Evolutionary conservation across 2,797 vertebrate species (phyloP).

Genomic region (Pseudomugil tenellus): DNA sequence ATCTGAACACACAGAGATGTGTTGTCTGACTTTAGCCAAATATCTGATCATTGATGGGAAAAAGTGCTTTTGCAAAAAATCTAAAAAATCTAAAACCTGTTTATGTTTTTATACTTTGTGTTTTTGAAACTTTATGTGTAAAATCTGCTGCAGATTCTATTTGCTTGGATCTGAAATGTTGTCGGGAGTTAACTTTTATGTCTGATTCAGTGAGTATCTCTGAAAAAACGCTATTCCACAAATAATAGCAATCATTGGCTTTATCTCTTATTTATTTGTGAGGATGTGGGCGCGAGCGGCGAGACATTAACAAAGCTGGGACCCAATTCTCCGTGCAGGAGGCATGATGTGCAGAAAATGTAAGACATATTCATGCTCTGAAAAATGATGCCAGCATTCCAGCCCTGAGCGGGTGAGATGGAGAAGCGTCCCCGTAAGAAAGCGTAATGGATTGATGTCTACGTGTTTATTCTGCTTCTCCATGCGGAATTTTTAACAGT

Average conservation of each 20-base stretch:
- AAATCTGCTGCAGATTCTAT: not conserved
- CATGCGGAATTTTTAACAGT: conserved; percentile 48
- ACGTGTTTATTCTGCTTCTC: conserved; percentile 64
- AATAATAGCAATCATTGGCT: conserved; percentile 35
- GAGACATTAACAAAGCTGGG: conserved; percentile 20
- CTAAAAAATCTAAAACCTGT: too few relatives aligned
- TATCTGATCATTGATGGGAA: too few relatives aligned
- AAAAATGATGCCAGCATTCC: conserved; percentile 50
- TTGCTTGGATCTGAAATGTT: not conserved
- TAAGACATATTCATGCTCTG: conserved; percentile 23
- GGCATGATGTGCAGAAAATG: too few relatives aligned
- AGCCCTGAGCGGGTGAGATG: not conserved
- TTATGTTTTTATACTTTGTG: too few relatives aligned
- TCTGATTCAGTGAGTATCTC: not conserved
- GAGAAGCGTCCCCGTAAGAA: conserved; percentile 4
- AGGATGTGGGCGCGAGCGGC: conserved; percentile 8
- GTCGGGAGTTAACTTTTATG: not conserved
- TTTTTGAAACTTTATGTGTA: too few relatives aligned
- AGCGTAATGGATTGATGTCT: conserved; percentile 57
- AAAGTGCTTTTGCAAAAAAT: too few relatives aligned
- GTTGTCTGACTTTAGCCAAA: too few relatives aligned
- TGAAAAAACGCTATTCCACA: not conserved
- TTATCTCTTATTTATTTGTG: conserved; percentile 44
- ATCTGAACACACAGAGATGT: too few relatives aligned
- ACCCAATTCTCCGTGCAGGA: conserved; percentile 17